Conservation (phyloP, 2,888 invertebrate genomes). For the Drosophila subquinaria region DNA sequence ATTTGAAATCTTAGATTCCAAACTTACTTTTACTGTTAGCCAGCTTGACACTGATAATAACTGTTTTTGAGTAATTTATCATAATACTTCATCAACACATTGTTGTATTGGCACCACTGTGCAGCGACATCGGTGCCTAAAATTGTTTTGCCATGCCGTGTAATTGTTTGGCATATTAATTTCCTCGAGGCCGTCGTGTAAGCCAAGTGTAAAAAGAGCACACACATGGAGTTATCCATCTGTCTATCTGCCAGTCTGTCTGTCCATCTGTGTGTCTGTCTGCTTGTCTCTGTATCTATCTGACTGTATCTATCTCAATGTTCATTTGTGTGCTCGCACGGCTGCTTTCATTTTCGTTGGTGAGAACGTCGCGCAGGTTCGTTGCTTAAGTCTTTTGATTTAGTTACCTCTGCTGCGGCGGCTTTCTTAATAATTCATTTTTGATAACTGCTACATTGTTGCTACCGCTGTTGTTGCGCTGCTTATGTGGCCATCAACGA, state of each 20-base stretch:
- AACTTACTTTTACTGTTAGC: background rate
- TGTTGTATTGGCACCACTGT: slow-evolving; percentile 51
- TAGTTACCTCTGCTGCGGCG: slow-evolving; percentile 26
- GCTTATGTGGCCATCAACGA: slow-evolving; percentile 50
- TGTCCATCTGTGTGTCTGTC: slow-evolving; percentile 23
- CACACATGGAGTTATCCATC: slow-evolving; percentile 49
- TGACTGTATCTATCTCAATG: slow-evolving; percentile 33
- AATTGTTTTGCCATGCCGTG: slow-evolving; percentile 73
- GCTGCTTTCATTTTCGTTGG: slow-evolving; percentile 72
- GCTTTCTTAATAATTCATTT: slow-evolving; percentile 60
- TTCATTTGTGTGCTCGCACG: slow-evolving; percentile 43
- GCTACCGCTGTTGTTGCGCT: slow-evolving; percentile 1
- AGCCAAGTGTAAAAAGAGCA: slow-evolving; percentile 74
- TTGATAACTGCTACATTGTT: slow-evolving; percentile 36
- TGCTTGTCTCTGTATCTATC: slow-evolving; percentile 11
- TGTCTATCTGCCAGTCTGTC: slow-evolving; percentile 48
- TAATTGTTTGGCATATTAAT: slow-evolving; percentile 77
- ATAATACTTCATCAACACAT: background rate
- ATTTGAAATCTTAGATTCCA: background rate
- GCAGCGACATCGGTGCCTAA: slow-evolving; percentile 72
- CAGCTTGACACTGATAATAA: background rate
- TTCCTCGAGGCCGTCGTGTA: slow-evolving; percentile 66
- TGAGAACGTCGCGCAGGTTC: slow-evolving; percentile 69
- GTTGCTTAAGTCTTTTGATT: slow-evolving; percentile 71
- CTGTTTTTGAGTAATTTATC: background rate